Evolutionary conservation across 2,888 invertebrate species (phyloP).

Genomic region (Resseliella maxima): DNA sequence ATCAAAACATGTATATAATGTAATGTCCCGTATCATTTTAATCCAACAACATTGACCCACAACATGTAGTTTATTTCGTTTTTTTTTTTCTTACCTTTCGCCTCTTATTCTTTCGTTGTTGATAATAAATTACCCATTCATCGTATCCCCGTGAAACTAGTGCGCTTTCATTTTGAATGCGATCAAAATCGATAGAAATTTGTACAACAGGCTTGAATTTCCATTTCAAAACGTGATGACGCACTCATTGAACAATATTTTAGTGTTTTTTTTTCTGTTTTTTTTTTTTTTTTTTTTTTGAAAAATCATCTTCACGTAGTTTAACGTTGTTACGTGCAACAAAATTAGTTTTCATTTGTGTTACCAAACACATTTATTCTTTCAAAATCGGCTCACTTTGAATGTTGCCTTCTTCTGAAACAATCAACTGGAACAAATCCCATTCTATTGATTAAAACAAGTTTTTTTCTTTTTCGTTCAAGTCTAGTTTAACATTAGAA

Average conservation of each 20-base stretch:
- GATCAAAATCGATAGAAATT: neutral
- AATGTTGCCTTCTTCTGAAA: neutral
- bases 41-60: neutral
- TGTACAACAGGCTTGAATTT: neutral
- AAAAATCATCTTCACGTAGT: conserved; percentile 8
- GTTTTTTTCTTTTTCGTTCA: too few species aligned
- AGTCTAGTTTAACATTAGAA: too few species aligned
- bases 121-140: conserved; percentile 20
- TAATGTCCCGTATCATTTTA: neutral
- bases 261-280: too few species aligned
- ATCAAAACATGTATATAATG: neutral
- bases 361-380: neutral
- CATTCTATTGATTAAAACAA: neutral
- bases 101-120: neutral
- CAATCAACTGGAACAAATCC: neutral
- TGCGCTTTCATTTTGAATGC: neutral
- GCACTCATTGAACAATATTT: neutral
- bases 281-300: too few species aligned
- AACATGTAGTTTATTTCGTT: neutral
- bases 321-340: too few species aligned
- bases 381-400: neutral
- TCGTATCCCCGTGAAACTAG: neutral
- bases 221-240: neutral
- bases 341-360: conserved; percentile 3
- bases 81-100: neutral